Percentiles rank a stretch among this genome's conserved stretches.
These are phyloP conservation scores for Nothura maculosa DNA, from an alignment of 2,797 vertebrate genomes.

Conservation along the genomic window DNA sequence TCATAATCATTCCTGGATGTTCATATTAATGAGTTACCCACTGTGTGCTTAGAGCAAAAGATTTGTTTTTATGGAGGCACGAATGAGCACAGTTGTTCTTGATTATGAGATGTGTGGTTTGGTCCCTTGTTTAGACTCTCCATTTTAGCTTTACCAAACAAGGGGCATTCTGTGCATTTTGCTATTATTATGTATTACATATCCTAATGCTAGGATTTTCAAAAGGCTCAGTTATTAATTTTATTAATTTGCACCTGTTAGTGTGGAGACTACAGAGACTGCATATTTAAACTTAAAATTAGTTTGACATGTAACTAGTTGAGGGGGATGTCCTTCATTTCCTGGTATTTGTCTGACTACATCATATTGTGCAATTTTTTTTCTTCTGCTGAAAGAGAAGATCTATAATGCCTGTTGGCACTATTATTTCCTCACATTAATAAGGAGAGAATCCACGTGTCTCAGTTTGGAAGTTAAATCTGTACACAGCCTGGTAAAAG, in stretches of 20 bases:
- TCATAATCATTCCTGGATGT: conserved; percentile 46
- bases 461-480: conserved; percentile 19
- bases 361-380: background rate
- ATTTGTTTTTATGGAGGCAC: conserved; percentile 45
- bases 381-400: background rate
- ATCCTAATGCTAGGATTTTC: background rate
- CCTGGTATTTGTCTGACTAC: conserved; percentile 8
- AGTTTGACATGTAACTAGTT: background rate
- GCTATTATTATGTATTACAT: background rate
- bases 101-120: conserved; percentile 47
- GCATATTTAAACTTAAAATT: background rate
- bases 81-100: conserved; percentile 15
- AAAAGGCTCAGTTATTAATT: background rate
- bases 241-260: background rate
- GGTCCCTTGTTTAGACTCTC: background rate
- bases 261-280: background rate
- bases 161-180: background rate
- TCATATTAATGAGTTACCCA: conserved; percentile 47
- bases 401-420: conserved; percentile 33
- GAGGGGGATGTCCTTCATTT: background rate
- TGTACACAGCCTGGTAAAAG: conserved; percentile 8
- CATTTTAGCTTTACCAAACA: background rate
- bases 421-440: conserved; percentile 52
- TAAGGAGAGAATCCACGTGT: conserved; percentile 57
- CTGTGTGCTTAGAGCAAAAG: conserved; percentile 37